phyloP scores from a whole-genome alignment of 2,797 vertebrate genomes.

The Pseudomugil tenellus region DNA sequence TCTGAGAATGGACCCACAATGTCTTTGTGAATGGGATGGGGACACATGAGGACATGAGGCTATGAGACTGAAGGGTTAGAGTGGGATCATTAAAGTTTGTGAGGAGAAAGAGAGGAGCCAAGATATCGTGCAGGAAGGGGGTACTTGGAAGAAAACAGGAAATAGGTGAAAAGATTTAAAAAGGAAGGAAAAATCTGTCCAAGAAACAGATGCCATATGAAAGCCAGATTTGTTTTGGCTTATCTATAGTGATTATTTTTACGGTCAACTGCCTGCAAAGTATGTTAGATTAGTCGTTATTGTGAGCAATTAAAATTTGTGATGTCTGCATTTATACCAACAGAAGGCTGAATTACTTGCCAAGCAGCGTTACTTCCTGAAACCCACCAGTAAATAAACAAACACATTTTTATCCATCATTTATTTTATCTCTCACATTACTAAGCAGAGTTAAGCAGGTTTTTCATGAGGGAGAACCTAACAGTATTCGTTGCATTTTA shows the following conservation, averaged over 20 bases:
- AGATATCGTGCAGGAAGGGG: background rate
- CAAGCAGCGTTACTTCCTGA: constrained; percentile 32
- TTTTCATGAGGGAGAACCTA: constrained; percentile 4
- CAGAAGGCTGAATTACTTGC: constrained; percentile 35
- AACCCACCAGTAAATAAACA: constrained; percentile 11
- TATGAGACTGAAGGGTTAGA: constrained; percentile 36
- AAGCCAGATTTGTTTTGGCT: constrained; percentile 14
- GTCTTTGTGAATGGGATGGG: constrained; percentile 36
- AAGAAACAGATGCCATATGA: constrained; percentile 5
- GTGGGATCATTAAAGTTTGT: constrained; percentile 46
- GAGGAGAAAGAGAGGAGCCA: background rate
- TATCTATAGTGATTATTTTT: constrained; percentile 20
- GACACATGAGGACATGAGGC: constrained; percentile 36
- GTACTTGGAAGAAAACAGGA: constrained; percentile 28
- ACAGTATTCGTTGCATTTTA: constrained; percentile 7
- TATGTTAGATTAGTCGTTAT: constrained; percentile 47
- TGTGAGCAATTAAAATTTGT: constrained; percentile 38
- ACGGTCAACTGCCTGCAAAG: constrained; percentile 26
- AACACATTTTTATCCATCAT: constrained; percentile 21
- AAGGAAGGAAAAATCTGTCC: background rate
- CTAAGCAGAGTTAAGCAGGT: constrained; percentile 1
- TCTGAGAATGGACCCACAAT: constrained; percentile 42
- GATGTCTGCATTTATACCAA: constrained; percentile 45
- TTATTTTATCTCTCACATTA: constrained; percentile 33
- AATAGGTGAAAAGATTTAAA: constrained; percentile 3